phyloP scores from a whole-genome alignment of 2,888 invertebrate species.

The Trissolcus japonicus region DNA sequence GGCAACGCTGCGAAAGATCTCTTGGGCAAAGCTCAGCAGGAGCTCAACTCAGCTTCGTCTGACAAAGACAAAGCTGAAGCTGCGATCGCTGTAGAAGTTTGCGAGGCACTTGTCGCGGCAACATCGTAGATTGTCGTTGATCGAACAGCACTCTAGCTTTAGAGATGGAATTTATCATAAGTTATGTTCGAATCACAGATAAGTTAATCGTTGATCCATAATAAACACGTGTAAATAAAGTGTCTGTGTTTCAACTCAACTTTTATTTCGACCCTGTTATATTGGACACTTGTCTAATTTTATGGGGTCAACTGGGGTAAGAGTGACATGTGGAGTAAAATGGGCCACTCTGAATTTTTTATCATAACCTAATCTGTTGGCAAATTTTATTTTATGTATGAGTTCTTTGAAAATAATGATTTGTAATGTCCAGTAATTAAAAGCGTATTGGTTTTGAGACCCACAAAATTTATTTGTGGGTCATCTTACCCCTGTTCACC shows the following conservation, averaged over 20 bases:
- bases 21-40: conserved; percentile 89
- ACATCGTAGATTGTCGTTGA: conserved; percentile 77
- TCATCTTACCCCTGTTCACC: too few relatives aligned
- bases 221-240: conserved; percentile 35
- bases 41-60: conserved; percentile 86
- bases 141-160: conserved; percentile 16
- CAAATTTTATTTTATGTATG: too few relatives aligned
- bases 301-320: too few relatives aligned
- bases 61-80: conserved; percentile 94
- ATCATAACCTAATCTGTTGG: too few relatives aligned
- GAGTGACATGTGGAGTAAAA: too few relatives aligned
- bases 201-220: conserved; percentile 18
- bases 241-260: conserved; percentile 19
- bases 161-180: conserved; percentile 34
- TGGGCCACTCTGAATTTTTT: too few relatives aligned
- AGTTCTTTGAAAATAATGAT: too few relatives aligned
- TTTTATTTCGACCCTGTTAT: conserved; percentile 4
- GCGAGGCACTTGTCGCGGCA: conserved; percentile 94
- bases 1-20: conserved; percentile 87
- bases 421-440: too few relatives aligned
- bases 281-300: neutral
- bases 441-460: too few relatives aligned
- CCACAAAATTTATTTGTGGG: too few relatives aligned
- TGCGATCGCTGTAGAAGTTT: conserved; percentile 94
- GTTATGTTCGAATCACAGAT: conserved; percentile 37